A percentile compares a stretch with the other conserved stretches of the same genome.
phyloP scores from a whole-genome alignment of 2,888 invertebrate species.

The Spatulosminthurus flaviceps region DNA sequence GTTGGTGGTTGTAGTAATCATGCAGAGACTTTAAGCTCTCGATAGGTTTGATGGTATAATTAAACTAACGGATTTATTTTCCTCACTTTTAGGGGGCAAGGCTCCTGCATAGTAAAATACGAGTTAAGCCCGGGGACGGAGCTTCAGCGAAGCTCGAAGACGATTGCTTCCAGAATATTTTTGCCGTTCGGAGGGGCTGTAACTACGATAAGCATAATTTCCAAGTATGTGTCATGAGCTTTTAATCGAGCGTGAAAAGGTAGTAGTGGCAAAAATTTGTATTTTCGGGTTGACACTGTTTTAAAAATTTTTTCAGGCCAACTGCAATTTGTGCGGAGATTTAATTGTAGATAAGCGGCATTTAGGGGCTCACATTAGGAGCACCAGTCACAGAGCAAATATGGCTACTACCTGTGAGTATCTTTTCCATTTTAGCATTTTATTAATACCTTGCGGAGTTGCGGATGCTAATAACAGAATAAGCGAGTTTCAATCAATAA shows the following conservation, averaged over 20 bases:
- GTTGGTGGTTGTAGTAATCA: too few relatives aligned
- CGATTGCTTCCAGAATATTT: conserved; percentile 54
- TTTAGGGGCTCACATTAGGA: conserved; percentile 56
- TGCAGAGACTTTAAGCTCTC: too few relatives aligned
- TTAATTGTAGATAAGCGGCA: conserved; percentile 52
- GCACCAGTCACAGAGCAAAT: conserved; percentile 52
- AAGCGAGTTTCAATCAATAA: too few relatives aligned
- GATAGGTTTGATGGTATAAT: too few relatives aligned
- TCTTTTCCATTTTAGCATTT: background rate
- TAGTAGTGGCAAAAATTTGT: background rate
- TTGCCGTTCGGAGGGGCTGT: conserved; percentile 53
- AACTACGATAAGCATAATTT: conserved; percentile 61
- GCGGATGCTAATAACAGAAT: too few relatives aligned
- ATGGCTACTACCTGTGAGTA: conserved; percentile 55
- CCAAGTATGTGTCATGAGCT: conserved; percentile 51
- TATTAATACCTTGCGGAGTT: too few relatives aligned
- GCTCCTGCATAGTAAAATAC: conserved; percentile 7
- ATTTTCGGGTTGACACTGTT: background rate
- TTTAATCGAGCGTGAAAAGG: background rate
- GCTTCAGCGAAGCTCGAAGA: too few relatives aligned
- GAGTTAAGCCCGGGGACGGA: conserved; percentile 18
- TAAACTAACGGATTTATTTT: too few relatives aligned
- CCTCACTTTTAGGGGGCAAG: conserved; percentile 32
- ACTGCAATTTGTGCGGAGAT: conserved; percentile 57
- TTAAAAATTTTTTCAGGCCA: conserved; percentile 52